Evolutionary conservation across 2,797 vertebrate genomes (phyloP), one percentile per base, ranked within the genome.

Genomic region (Hyperoplus immaculatus): DNA sequence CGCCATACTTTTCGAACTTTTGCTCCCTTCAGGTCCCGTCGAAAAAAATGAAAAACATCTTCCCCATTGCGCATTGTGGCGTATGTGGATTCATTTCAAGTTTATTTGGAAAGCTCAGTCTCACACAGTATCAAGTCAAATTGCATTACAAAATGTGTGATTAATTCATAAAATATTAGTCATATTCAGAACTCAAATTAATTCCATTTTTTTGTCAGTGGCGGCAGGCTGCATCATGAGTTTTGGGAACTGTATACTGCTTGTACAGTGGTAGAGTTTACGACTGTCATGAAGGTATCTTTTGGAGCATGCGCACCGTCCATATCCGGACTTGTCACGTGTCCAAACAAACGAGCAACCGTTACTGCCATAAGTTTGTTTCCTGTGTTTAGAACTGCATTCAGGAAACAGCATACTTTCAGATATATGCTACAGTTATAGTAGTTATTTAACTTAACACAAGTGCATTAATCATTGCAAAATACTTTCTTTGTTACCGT

Each of bases 1-100:
- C 93, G 94, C 94, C 96, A 96, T 96, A 81, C 78, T 94, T 91
- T 95, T 94, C 90, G 88, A 95, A 91, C 63, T 77, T 18, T 5
- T 46, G 84, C 3, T 72, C 81, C 73, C 0, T 90, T 90, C 78
- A 71, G 0, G 66, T 36, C 15, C 74, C 14, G 11, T 65, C 46
- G 45, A 36, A 72, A 67, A 71, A 75, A 21, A 6, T 8, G 1
- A 5, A 5, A 16, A 2, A 10, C 8, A 1, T 11, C 2, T 6
- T 38, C 0, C 3, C 5, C 3, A 10, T 8, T 2, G 4, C 0
- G 0, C 3, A n/a, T 8, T 12, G 7, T 29, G 29, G 29, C 12
- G 7, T 29, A 45, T n/a, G 21, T 42, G 29, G 9, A 66, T 21
- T 14, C 29, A 45, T 59, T 16, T 51, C 9, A 67, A 36, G 39